phyloP scores from a whole-genome alignment of 1,140 invertebrate genomes.

The Magallana ariakensis region DNA sequence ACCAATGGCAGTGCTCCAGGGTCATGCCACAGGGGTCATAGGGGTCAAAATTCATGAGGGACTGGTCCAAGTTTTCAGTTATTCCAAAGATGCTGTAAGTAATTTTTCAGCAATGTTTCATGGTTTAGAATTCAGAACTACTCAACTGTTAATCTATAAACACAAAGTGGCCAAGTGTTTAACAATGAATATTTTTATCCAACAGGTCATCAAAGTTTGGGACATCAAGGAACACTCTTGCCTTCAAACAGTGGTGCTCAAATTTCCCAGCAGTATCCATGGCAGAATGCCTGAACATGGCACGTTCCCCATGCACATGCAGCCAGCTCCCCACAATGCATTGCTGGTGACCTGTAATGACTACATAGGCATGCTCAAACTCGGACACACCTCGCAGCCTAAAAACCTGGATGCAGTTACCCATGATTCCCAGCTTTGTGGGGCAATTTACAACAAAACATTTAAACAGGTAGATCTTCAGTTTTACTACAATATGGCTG shows the following conservation, averaged over 20 bases:
- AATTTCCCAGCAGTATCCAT: conserved; percentile 78
- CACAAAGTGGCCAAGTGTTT: background rate
- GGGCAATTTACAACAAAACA: conserved; percentile 77
- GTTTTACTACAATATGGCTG: background rate
- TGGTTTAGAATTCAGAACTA: no score
- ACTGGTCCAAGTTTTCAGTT: conserved; percentile 76
- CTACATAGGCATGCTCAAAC: conserved; percentile 76
- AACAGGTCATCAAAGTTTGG: conserved; percentile 79
- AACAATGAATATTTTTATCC: background rate
- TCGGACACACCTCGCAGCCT: conserved; percentile 69
- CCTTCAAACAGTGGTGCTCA: conserved; percentile 77
- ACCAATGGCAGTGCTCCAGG: conserved; percentile 83
- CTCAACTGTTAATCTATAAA: no score
- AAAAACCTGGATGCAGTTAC: conserved; percentile 66
- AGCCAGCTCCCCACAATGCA: conserved; percentile 70
- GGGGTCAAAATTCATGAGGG: conserved; percentile 83
- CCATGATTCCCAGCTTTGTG: conserved; percentile 77
- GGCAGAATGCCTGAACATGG: conserved; percentile 79
- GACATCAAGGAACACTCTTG: conserved; percentile 78
- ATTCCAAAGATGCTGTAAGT: conserved; percentile 78
- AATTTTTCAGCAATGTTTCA: background rate
- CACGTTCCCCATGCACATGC: conserved; percentile 76
- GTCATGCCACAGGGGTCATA: conserved; percentile 86
- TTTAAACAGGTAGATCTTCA: conserved; percentile 75
- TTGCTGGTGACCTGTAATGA: conserved; percentile 79